Evolutionary conservation across 2,888 invertebrate species (phyloP).

Genomic region (Phrixothrix hirtus): DNA sequence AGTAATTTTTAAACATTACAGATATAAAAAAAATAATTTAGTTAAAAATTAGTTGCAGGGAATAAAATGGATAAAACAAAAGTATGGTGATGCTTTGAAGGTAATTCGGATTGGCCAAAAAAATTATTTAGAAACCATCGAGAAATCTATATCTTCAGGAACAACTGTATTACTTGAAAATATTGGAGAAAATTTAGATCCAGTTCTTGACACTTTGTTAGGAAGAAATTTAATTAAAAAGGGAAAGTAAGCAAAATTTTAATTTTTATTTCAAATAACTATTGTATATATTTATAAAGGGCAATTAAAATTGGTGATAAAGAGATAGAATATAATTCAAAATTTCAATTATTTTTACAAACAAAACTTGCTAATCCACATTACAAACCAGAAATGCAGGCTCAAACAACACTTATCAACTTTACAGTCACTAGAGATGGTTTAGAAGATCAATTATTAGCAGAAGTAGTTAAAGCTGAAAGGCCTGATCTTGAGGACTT

Average conservation of each 20-base stretch:
- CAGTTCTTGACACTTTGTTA: conserved; percentile 86
- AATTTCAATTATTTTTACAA: conserved; percentile 83
- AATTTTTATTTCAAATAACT: too few species aligned
- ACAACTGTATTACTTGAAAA: conserved; percentile 82
- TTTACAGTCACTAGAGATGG: conserved; percentile 93
- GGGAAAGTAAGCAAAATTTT: too few species aligned
- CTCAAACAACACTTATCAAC: conserved; percentile 92
- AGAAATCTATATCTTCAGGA: conserved; percentile 67
- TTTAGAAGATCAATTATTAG: conserved; percentile 89
- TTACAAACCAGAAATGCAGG: conserved; percentile 96
- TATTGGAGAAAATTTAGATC: conserved; percentile 86
- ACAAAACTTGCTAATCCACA: conserved; percentile 95
- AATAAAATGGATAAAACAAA: conserved; percentile 93
- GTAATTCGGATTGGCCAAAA: conserved; percentile 80
- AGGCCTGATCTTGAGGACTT: conserved; percentile 86
- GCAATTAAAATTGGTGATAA: conserved; percentile 85
- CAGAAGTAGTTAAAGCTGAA: conserved; percentile 91
- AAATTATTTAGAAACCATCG: conserved; percentile 83
- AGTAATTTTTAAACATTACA: too few species aligned
- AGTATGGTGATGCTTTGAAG: conserved; percentile 72
- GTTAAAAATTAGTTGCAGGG: too few species aligned
- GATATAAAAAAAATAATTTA: too few species aligned
- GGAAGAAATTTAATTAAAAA: conserved; percentile 88
- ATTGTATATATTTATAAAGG: too few species aligned
- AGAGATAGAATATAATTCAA: conserved; percentile 85